These are phyloP conservation scores for Eledona agricola DNA, from an alignment of 2,888 invertebrate genomes.

Conservation along the genomic window DNA sequence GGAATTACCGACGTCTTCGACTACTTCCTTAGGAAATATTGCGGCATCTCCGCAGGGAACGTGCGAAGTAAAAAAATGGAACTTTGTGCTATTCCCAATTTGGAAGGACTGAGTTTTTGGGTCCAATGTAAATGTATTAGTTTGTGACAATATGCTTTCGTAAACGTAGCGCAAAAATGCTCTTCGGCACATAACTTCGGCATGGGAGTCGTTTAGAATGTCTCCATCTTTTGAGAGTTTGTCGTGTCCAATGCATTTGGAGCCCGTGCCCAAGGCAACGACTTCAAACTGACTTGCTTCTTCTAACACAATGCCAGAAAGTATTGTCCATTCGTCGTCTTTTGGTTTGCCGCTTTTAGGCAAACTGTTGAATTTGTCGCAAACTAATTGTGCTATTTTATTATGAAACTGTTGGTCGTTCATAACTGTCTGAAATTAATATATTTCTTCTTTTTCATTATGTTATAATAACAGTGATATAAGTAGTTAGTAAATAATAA, in stretches of 20 bases:
- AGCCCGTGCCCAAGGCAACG: constrained; percentile 88
- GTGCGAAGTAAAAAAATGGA: constrained; percentile 87
- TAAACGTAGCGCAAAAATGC: constrained; percentile 82
- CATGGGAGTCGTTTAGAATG: constrained; percentile 89
- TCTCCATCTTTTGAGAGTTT: constrained; percentile 74
- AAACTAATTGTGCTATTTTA: constrained; percentile 68
- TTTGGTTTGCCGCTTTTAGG: constrained; percentile 85
- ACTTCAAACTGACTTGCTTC: constrained; percentile 66
- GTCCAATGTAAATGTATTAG: constrained; percentile 14
- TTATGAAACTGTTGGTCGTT: constrained; percentile 47
- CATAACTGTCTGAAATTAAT: too few relatives aligned
- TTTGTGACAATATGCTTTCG: constrained; percentile 61
- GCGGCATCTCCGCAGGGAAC: constrained; percentile 95
- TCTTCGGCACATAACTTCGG: constrained; percentile 87
- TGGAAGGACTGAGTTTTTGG: constrained; percentile 39
- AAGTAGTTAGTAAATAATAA: too few relatives aligned
- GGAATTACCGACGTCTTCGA: constrained; percentile 49
- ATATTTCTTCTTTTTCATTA: too few relatives aligned
- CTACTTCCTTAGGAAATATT: constrained; percentile 72
- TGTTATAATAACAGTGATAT: too few relatives aligned
- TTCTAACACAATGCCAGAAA: constrained; percentile 76
- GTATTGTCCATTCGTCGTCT: constrained; percentile 81
- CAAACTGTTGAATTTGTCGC: constrained; percentile 68
- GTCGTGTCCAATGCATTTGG: constrained; percentile 85
- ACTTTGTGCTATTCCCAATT: constrained; percentile 67